These are phyloP conservation scores for Guaruba guarouba DNA, from an alignment of 2,113 vertebrate species.

Conservation along the genomic window DNA sequence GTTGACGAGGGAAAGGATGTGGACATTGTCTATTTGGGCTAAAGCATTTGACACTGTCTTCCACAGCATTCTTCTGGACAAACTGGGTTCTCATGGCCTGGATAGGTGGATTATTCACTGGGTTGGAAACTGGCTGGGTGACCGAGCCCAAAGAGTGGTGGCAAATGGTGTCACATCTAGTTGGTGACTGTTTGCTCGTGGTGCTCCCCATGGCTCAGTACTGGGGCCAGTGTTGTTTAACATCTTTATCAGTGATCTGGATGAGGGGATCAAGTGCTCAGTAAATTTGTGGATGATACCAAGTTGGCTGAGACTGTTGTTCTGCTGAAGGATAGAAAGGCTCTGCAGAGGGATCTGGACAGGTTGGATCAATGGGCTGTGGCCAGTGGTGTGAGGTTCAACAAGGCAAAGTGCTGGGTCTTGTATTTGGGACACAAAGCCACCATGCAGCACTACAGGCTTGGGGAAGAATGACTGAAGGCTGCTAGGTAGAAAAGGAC, in stretches of 20 bases:
- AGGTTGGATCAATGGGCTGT: neutral
- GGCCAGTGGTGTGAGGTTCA: neutral
- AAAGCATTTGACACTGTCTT: neutral
- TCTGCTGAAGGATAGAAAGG: neutral
- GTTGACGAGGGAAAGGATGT: neutral
- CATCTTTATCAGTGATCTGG: neutral
- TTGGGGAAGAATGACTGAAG: neutral
- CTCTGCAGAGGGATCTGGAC: neutral
- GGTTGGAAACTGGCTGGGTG: neutral
- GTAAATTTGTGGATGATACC: neutral
- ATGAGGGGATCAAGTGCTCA: neutral
- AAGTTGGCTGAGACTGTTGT: neutral
- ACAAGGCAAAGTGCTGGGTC: neutral
- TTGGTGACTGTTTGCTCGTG: neutral
- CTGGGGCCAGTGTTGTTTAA: neutral
- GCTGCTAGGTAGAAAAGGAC: neutral
- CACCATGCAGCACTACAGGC: neutral
- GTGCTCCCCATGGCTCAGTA: neutral
- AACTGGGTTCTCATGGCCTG: neutral
- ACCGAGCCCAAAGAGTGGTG: neutral
- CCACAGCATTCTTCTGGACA: neutral
- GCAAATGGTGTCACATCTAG: neutral
- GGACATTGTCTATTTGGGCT: neutral
- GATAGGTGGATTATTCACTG: neutral
- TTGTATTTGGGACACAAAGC: neutral